Base-by-base conservation (phyloP, 2,888 invertebrate genomes). In the Lissonota sp. region DNA sequence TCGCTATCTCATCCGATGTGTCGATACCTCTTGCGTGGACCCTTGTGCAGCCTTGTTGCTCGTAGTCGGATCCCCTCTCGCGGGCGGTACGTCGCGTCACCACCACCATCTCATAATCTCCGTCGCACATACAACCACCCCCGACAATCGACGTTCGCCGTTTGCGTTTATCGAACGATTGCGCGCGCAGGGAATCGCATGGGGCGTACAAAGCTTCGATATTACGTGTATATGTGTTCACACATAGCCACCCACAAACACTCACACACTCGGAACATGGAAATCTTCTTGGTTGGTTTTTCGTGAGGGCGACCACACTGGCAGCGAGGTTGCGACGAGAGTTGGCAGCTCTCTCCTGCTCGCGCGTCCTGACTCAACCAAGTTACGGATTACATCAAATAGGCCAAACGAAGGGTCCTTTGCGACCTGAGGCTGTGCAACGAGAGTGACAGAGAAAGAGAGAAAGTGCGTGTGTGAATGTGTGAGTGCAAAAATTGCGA, bases 81-180 rank as follows among this genome's bases (percentile, higher is more conserved):
- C 51, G 67, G 42, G 63, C 58, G 46, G 63, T 58, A 72, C 80
- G 82, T 79, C 73, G 53, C 71, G 75, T 60, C 81, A 42, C 70
- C 67, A 40, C 63, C 57, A 63, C 72, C 63, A 55, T 46, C 72
- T 46, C 72, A 42, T 6, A 46, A 44, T 63, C 49, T 57, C 77
- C 42, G 12, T 69, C 60, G 49, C 71, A 63, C 72, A 64, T 73
- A 58, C 80, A 73, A 60, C 84, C 86, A 84, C 86, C 86, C 85
- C 84, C 85, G 83, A 83, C 84, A 88, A 90, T 89, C 88, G 89
- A 88, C 90, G 88, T 89, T 86, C 85, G 85, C 86, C 87, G 87
- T 87, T 89, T 87, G 89, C 91, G 88, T 90, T 91, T 92, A 92
- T 92, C 92, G 92, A 92, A 90, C 92, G 88, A 89, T 82, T 92